Evolutionary conservation across 2,797 vertebrate genomes (phyloP), one percentile per base, ranked within the genome.

Genomic region (Acrossocheilus wenchowensis): DNA sequence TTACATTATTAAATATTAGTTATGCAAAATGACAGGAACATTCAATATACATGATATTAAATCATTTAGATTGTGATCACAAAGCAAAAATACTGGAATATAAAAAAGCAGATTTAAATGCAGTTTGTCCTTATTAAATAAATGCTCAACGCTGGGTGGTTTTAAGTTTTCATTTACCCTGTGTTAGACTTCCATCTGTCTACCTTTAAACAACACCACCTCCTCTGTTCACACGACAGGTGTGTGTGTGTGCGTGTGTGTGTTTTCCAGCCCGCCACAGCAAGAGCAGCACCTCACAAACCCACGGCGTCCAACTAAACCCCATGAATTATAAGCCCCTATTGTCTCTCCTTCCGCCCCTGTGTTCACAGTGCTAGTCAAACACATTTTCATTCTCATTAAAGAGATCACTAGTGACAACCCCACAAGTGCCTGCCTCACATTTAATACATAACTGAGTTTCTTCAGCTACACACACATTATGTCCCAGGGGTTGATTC

Each of bases 111-210:
- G 57, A 50, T 82, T 57, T 1, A 91, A 75, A 74, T n/a, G 17
- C 36, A 43, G 66, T 66, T 68, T 82, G 79, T 66, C 68, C 39
- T 88, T 83, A 64, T 89, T 82, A 83, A 77, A 85, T 85, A 84
- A 81, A 86, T 83, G 85, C 84, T 89, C 54, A 52, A 88, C 89
- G 86, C 72, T 81, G 79, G 72, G 57, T 77, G 41, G 77, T 77
- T 86, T 86, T 64, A 78, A 83, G 85, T 87, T 83, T 26, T 91
- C 87, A 90, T 92, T 93, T 90, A 93, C 89, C 90, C 85, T 79
- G 90, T 89, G 90, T 88, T 82, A 89, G 87, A 88, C 89, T 75
- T 90, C 91, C 90, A 93, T 93, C 92, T 93, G 91, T 91, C 87
- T 91, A 77, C 77, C 62, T 83, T 81, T 86, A 84, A 73, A 90